Evolutionary conservation across 2,113 vertebrate genomes (phyloP), one percentile per base, ranked within the genome.

Genomic region (Sminthopsis crassicaudata): DNA sequence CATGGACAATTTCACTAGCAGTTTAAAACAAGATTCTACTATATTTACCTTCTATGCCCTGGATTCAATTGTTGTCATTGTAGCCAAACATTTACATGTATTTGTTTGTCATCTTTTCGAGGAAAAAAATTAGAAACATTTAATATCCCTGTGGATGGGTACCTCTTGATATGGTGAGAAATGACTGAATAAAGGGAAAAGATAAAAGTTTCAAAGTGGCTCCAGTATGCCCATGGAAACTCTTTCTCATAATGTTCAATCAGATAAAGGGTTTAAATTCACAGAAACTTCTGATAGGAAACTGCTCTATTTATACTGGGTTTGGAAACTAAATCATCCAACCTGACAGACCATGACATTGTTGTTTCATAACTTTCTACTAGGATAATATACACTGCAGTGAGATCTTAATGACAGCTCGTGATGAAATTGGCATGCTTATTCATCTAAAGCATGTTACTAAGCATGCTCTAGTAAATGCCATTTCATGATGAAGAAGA

Each of bases 191-290:
- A 67, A 94, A 96, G 91, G 24, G 9, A 12, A 88, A 8, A 48
- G n/a, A 53, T 67, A 91, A 93, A 60, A 84, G 10, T 91, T 95
- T 88, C 23, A 91, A 5, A 94, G 22, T 93, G 24, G 25, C 52
- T 94, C 89, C 16, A 93, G 55, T 94, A 90, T 88, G 50, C 6
- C 93, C 12, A 52, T 92, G 14, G 36, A 76, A 94, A 52, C 27
- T 89, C 60, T 19, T 84, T 8, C 94, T 84, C 89, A 89, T 91
- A 93, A 89, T n/a, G 55, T 91, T 95, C 91, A 50, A 89, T 96
- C 53, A 84, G 46, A 91, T 76, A 53, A 90, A 93, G 89, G 89
- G 4, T 60, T n/a, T 91, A 92, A 94, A 92, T 91, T 93, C 36
- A 52, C 7, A 50, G 53, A 92, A 89, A 14, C 53, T 8, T 36